A percentile compares a stretch with the other conserved stretches of the same genome.
Evolutionary conservation across 2,888 invertebrate species (phyloP).

Genomic region (Pandemis cinnamomeana): DNA sequence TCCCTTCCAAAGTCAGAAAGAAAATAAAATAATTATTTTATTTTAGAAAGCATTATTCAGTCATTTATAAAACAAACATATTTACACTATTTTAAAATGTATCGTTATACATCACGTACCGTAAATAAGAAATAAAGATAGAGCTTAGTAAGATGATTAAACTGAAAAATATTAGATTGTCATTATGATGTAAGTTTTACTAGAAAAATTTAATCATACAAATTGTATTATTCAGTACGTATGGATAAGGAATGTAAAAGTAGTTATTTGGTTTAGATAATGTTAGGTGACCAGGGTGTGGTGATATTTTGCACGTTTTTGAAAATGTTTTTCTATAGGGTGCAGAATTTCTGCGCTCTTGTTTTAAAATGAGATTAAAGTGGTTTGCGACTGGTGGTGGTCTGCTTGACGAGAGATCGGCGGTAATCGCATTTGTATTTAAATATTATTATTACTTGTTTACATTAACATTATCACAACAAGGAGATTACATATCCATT

Average conservation of each 20-base stretch:
- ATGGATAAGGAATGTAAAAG: slow-evolving; percentile 76
- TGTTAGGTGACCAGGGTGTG: slow-evolving; percentile 85
- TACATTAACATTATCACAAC: slow-evolving; percentile 65
- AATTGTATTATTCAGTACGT: slow-evolving; percentile 78
- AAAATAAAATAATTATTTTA: slow-evolving; percentile 55
- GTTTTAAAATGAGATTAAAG: slow-evolving; percentile 67
- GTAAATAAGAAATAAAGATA: slow-evolving; percentile 78
- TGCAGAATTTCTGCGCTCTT: slow-evolving; percentile 71
- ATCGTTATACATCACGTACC: slow-evolving; percentile 80
- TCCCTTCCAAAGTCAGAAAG: slow-evolving; percentile 59
- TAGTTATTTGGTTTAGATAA: slow-evolving; percentile 82
- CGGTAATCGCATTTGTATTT: slow-evolving; percentile 73
- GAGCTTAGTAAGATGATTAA: slow-evolving; percentile 83
- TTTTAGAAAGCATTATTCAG: slow-evolving; percentile 70
- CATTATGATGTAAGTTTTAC: slow-evolving; percentile 77
- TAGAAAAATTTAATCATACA: slow-evolving; percentile 77
- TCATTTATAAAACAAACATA: slow-evolving; percentile 75
- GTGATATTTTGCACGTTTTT: slow-evolving; percentile 85
- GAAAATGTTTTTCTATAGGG: slow-evolving; percentile 82
- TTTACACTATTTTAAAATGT: slow-evolving; percentile 82
- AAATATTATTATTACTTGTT: slow-evolving; percentile 60
- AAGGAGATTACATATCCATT: slow-evolving; percentile 80
- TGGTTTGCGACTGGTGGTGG: slow-evolving; percentile 67
- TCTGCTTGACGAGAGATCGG: slow-evolving; percentile 65
- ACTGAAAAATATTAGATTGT: slow-evolving; percentile 75